A percentile compares a stretch with the other conserved stretches of the same genome.
These are phyloP conservation scores for Chouioia cunea DNA, from an alignment of 2,888 invertebrate species.

Conservation along the genomic window DNA sequence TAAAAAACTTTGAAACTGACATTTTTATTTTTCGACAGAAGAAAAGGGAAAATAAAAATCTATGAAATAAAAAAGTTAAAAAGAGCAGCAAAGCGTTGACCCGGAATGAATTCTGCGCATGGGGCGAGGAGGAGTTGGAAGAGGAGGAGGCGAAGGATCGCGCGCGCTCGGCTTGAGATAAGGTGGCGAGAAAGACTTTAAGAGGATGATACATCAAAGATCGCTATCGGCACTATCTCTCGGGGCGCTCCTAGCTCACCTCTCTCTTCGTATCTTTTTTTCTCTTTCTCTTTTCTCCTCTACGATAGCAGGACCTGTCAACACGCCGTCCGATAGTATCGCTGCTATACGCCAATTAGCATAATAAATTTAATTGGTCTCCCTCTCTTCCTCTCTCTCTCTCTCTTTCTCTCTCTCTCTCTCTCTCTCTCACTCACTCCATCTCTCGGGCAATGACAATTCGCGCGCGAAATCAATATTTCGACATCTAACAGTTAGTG, in stretches of 20 bases:
- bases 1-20: no score
- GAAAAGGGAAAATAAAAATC: not conserved
- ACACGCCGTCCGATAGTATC: constrained; percentile 59
- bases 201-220: constrained; percentile 54
- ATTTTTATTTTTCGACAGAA: not conserved
- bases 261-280: constrained; percentile 19
- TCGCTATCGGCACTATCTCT: constrained; percentile 55
- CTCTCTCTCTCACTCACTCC: not conserved
- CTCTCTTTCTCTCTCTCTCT: not conserved
- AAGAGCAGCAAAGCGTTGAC: constrained; percentile 32
- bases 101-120: constrained; percentile 40
- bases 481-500: no score
- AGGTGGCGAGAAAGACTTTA: constrained; percentile 42
- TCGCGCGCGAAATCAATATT: no score
- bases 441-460: not conserved
- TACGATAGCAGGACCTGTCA: constrained; percentile 56
- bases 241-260: constrained; percentile 24
- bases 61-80: constrained; percentile 8
- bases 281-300: constrained; percentile 23
- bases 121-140: constrained; percentile 7
- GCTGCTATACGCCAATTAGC: constrained; percentile 56
- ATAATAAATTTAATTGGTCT: constrained; percentile 50
- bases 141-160: constrained; percentile 12
- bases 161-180: constrained; percentile 25
- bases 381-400: not conserved